Evolutionary conservation across 2,888 invertebrate genomes (phyloP).

Genomic region (Calephelis perditalis): DNA sequence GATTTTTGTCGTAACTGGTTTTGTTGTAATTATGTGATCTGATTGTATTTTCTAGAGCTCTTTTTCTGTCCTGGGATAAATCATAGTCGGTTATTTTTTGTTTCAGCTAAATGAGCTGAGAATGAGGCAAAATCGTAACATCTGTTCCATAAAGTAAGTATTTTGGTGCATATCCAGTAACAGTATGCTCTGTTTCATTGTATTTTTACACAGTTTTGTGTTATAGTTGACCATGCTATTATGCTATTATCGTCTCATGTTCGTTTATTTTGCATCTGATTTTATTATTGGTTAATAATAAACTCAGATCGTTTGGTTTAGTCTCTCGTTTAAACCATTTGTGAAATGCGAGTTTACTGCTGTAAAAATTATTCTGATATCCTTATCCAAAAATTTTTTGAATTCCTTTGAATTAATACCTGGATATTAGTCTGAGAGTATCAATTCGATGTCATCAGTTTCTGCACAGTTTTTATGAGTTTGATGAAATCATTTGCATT

Average conservation of each 20-base stretch:
- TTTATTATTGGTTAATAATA: no score
- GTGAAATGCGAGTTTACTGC: no score
- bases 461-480: no score
- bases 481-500: no score
- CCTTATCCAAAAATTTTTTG: no score
- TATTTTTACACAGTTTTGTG: constrained; percentile 18
- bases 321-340: no score
- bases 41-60: constrained; percentile 22
- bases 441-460: no score
- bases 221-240: constrained; percentile 28
- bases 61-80: constrained; percentile 20
- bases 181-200: background rate
- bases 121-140: constrained; percentile 20
- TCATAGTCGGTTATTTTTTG: constrained; percentile 8
- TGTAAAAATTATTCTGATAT: no score
- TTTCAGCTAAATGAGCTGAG: no score
- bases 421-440: no score
- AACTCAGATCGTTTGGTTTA: no score
- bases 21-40: constrained; percentile 24
- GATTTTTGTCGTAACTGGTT: constrained; percentile 20
- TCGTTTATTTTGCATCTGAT: constrained; percentile 27
- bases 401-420: no score
- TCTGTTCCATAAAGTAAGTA: constrained; percentile 10
- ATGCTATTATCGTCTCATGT: constrained; percentile 26
- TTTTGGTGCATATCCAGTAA: constrained; percentile 22